Percentiles rank a stretch among this genome's conserved stretches.
Conservation (phyloP, 23 tunicate genomes). For the Halocynthia aurantium region DNA sequence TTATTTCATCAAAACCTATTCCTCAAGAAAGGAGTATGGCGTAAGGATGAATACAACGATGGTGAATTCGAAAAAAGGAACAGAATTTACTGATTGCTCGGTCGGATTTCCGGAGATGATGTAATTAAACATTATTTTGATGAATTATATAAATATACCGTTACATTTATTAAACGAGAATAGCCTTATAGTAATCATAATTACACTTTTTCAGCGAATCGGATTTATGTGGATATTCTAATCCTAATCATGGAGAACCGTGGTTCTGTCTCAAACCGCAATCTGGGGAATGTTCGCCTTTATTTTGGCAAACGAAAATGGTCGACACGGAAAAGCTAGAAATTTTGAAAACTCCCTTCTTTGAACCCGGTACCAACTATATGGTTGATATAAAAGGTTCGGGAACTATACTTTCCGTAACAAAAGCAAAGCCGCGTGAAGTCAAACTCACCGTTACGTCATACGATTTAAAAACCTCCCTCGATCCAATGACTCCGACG, state of each 20-base stretch:
- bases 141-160: too few relatives aligned
- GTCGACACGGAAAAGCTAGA: not conserved
- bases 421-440: not conserved
- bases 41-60: not conserved
- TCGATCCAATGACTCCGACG: constrained; percentile 1
- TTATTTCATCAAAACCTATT: not conserved
- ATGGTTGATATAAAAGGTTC: not conserved
- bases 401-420: not conserved
- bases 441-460: not conserved
- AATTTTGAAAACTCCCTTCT: not conserved
- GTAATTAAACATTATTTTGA: not conserved
- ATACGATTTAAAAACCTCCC: not conserved
- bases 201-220: not conserved
- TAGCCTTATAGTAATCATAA: too few relatives aligned
- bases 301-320: not conserved
- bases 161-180: too few relatives aligned
- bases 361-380: not conserved
- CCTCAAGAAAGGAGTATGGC: constrained; percentile 3
- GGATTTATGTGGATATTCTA: not conserved
- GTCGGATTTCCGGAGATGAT: constrained; percentile 2
- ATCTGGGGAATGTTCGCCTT: constrained; percentile 7
- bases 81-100: constrained; percentile 13
- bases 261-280: not conserved
- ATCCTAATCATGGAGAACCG: constrained; percentile 9
- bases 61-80: not conserved